Evolutionary conservation across 2,113 vertebrate genomes (phyloP).

Genomic region (Aix galericulata): DNA sequence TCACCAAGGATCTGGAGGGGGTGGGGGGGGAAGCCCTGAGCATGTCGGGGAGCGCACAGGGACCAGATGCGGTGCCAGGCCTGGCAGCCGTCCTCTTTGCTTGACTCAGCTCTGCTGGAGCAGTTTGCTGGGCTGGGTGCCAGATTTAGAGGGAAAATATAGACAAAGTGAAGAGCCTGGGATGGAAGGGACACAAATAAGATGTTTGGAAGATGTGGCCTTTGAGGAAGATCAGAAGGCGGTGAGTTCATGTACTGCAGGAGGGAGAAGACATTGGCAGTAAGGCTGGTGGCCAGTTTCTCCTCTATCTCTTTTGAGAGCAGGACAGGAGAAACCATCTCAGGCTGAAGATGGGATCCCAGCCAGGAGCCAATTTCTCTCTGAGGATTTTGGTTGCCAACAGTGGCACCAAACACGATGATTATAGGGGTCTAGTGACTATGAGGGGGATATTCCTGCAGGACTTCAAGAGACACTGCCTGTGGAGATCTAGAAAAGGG

Average conservation of each 20-base stretch:
- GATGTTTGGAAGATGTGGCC: accelerated
- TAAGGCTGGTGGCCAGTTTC: background rate
- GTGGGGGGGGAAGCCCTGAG: background rate
- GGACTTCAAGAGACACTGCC: background rate
- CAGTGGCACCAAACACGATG: background rate
- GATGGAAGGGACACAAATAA: background rate
- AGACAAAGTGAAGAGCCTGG: background rate
- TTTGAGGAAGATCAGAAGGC: background rate
- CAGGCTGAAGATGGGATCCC: background rate
- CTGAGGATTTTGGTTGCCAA: background rate
- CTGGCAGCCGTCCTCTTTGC: background rate
- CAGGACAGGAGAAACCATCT: background rate
- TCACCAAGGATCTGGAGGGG: background rate
- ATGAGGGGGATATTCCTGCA: background rate
- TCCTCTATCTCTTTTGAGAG: background rate
- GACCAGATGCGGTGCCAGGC: background rate
- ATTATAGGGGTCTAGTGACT: background rate
- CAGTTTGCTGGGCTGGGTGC: background rate
- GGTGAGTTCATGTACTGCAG: background rate
- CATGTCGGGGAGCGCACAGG: accelerated
- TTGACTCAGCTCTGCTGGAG: background rate
- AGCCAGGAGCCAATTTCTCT: background rate
- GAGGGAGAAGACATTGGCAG: background rate
- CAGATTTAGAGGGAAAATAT: background rate
- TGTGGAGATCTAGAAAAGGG: background rate